Evolutionary conservation across 2,888 invertebrate species (phyloP), one percentile per base, ranked within the genome.

Genomic region (Hypomecis punctinalis): DNA sequence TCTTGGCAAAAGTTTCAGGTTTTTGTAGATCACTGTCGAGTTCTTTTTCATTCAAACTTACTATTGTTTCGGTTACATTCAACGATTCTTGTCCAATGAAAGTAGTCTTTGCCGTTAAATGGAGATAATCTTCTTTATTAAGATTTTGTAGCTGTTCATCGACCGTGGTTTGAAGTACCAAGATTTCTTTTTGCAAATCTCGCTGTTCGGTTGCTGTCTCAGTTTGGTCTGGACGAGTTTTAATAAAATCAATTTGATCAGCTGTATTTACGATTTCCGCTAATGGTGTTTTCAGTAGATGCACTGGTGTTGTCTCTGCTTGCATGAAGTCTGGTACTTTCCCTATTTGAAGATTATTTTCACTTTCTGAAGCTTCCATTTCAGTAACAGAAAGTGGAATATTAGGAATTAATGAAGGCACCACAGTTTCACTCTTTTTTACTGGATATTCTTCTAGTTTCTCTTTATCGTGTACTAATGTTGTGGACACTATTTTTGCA

Each of bases 381-480:
- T 96, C 94, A 57, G 89, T 93, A 5, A 97, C 82, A 68, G 94
- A 92, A 56, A 97, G 71, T 61, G 96, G 91, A 72, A 94, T 92
- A 73, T 95, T 94, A 1, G 95, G 93, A 70, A 94, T 93, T 63
- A 94, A 89, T 1, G 88, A 89, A 35, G 93, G 83, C 61, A 80
- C 81, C n/a, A 94, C 91, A 63, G 71, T 78, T 77, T 90, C 86
- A 0, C 84, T 68, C 69, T 81, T 82, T 67, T 76, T 83, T 11
- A 73, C 73, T 11, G 55, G 54, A 76, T 84, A 91, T 37, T 84
- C 77, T 67, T 81, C 78, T 3, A 68, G 57, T n/a, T 68, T 85
- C 87, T 97, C 97, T 73, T 94, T 94, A 75, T 97, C 97, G 68
- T 96, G 95, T 11, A 94, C 80, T 23, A 94, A 76, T 4, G 95